These are phyloP conservation scores for Bombus impatiens DNA, from an alignment of 1,140 invertebrate genomes.

Conservation along the genomic window DNA sequence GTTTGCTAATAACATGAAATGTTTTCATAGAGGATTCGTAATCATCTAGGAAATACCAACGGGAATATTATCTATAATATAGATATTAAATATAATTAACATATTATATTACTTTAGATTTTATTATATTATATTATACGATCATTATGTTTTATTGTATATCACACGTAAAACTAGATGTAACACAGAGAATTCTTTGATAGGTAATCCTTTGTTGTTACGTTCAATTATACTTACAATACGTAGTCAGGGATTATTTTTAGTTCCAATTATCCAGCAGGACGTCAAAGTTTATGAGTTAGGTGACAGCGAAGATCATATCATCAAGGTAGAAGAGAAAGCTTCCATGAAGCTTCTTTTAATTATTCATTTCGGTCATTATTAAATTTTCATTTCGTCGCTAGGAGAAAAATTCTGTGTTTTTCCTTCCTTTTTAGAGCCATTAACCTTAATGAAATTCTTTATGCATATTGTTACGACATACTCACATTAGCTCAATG, in stretches of 20 bases:
- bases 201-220: too few species aligned
- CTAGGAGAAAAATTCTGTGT: neutral
- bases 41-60: too few species aligned
- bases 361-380: neutral
- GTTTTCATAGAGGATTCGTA: neutral
- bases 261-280: neutral
- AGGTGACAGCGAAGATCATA: neutral
- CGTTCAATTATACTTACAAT: neutral
- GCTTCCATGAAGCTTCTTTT: neutral
- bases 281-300: neutral
- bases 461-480: too few species aligned
- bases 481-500: neutral
- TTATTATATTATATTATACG: neutral
- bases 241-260: neutral
- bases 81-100: too few species aligned
- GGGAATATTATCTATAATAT: too few species aligned
- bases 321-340: neutral
- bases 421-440: neutral
- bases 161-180: neutral
- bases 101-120: too few species aligned
- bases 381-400: neutral
- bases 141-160: neutral
- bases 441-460: conserved; percentile 8
- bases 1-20: neutral
- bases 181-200: neutral